Conservation (phyloP, 1,140 invertebrate genomes). For the Laupala kohalensis region DNA sequence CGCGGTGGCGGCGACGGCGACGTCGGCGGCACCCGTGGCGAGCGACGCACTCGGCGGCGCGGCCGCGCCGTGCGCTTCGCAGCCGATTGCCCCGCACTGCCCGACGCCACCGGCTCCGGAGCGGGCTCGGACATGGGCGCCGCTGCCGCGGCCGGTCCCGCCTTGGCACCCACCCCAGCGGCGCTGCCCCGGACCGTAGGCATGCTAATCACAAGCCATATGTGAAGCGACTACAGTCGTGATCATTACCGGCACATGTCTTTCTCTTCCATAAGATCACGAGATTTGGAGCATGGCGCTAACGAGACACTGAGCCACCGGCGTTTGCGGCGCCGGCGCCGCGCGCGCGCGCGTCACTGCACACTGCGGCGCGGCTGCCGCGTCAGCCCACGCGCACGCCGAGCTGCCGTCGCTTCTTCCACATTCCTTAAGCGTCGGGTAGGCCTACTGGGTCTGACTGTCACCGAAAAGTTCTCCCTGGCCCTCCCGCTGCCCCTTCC, state of each 20-base stretch:
- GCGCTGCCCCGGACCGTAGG: neutral
- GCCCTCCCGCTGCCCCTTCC: neutral
- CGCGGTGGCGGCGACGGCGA: neutral
- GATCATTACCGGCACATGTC: neutral
- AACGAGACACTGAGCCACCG: neutral
- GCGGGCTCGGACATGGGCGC: neutral
- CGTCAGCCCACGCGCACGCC: neutral
- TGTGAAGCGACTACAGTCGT: neutral
- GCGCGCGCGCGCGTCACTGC: neutral
- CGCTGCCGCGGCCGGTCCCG: no score
- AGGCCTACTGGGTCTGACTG: neutral
- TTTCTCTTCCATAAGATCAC: neutral
- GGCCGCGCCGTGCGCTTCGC: neutral
- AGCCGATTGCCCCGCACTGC: no score
- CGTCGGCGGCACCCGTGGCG: no score
- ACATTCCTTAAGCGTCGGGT: neutral
- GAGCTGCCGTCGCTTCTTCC: neutral
- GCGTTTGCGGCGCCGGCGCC: no score
- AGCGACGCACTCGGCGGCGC: neutral
- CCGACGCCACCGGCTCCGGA: neutral
- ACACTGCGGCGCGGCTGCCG: neutral
- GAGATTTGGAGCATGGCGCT: neutral
- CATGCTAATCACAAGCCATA: neutral
- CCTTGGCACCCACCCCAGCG: neutral
- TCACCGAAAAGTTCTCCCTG: neutral